Evolutionary conservation across 1,140 invertebrate genomes (phyloP).

Genomic region (Ruditapes philippinarum): DNA sequence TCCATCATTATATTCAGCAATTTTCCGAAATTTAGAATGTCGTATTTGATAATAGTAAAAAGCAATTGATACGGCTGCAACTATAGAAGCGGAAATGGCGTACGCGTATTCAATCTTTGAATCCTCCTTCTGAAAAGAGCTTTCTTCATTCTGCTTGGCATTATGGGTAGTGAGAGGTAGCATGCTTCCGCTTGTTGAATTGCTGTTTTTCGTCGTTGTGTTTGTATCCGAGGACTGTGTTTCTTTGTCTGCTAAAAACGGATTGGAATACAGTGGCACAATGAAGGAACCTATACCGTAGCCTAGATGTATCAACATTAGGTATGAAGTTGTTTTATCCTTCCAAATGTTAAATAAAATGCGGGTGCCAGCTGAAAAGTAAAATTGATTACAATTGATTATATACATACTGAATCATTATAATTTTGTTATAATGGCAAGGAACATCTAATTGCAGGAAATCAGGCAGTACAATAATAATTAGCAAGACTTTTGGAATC

Average conservation of each 20-base stretch:
- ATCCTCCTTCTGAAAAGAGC: not conserved
- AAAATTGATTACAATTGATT: no score
- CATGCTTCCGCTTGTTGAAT: not conserved
- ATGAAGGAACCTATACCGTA: slow-evolving; percentile 78
- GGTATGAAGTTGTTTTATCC: slow-evolving; percentile 68
- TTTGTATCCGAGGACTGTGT: not conserved
- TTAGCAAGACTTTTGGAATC: no score
- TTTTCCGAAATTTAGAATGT: not conserved
- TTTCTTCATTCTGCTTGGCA: not conserved
- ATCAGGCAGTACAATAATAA: no score
- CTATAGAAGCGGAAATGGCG: slow-evolving; percentile 67
- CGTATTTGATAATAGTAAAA: slow-evolving; percentile 70
- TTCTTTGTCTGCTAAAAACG: slow-evolving; percentile 69
- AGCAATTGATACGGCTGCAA: slow-evolving; percentile 47
- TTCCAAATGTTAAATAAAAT: slow-evolving; percentile 75
- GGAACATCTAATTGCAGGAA: no score
- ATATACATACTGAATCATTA: no score
- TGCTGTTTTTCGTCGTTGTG: not conserved
- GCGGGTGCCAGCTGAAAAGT: slow-evolving; percentile 73
- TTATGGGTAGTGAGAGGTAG: not conserved
- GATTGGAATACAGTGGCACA: slow-evolving; percentile 74
- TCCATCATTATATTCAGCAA: no score
- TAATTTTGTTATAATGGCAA: no score
- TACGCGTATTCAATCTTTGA: slow-evolving; percentile 74
- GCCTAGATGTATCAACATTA: slow-evolving; percentile 76